Conservation (phyloP, 2,113 vertebrate genomes). For the Nannobrachium achirus region DNA sequence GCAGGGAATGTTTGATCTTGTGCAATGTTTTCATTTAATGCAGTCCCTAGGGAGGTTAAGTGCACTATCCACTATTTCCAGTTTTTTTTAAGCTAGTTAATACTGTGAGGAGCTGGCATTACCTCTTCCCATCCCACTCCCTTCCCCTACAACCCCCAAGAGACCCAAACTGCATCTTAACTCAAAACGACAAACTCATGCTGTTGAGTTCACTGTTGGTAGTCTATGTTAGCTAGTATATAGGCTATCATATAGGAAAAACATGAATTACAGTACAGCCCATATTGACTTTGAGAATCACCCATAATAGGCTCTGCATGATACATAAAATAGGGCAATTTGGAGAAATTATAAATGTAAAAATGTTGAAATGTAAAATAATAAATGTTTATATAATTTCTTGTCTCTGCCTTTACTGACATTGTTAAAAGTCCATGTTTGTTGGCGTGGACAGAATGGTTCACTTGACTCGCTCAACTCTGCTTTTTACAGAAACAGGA, state of each 20-base stretch:
- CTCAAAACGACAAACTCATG: no score
- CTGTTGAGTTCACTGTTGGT: no score
- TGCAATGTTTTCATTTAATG: conserved; percentile 45
- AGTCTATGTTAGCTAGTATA: no score
- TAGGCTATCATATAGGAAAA: no score
- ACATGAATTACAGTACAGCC: no score
- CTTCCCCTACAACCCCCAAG: neutral
- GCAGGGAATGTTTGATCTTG: conserved; percentile 52
- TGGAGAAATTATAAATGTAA: no score
- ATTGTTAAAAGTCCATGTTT: neutral
- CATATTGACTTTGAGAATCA: no score
- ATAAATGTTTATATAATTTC: no score
- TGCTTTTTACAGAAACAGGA: conserved; percentile 64
- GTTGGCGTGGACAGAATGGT: conserved; percentile 23
- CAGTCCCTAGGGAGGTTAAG: conserved; percentile 28
- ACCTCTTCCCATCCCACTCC: neutral
- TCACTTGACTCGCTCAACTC: conserved; percentile 61
- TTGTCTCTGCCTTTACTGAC: no score
- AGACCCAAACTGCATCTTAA: neutral
- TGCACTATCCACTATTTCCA: conserved; percentile 27
- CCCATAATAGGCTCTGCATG: no score
- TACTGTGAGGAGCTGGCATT: conserved; percentile 8
- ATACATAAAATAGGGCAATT: no score
- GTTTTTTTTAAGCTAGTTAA: conserved; percentile 29
- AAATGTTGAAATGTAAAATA: no score